Evolutionary conservation across 1,140 invertebrate species (phyloP).

Genomic region (Lethocerus indicus): DNA sequence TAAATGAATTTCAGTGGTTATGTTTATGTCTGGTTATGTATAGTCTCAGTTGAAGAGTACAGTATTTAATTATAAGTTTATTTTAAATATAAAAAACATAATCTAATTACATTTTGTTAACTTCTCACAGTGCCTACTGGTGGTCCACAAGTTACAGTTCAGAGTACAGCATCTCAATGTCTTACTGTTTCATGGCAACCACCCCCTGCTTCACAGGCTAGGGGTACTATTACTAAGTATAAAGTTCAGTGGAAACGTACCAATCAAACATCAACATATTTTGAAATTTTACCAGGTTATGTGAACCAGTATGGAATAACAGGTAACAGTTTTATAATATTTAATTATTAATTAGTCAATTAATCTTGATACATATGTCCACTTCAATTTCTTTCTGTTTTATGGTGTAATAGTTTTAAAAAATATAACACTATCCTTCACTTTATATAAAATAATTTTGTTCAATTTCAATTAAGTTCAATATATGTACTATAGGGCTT

Average conservation of each 20-base stretch:
- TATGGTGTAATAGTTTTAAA: neutral
- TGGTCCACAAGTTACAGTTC: slow-evolving; percentile 32
- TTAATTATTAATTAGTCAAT: neutral
- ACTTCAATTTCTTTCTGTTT: neutral
- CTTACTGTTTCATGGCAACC: slow-evolving; percentile 39
- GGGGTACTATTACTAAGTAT: slow-evolving; percentile 37
- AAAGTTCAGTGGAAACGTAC: slow-evolving; percentile 40
- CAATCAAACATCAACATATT: slow-evolving; percentile 27
- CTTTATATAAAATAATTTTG: neutral
- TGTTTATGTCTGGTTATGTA: neutral
- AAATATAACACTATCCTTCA: neutral
- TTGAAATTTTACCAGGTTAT: slow-evolving; percentile 26
- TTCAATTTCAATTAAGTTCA: neutral
- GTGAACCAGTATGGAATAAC: slow-evolving; percentile 29
- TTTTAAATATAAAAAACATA: neutral
- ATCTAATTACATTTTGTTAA: slow-evolving; percentile 5
- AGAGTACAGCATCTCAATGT: slow-evolving; percentile 31
- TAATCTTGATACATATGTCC: neutral
- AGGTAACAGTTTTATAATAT: slow-evolving; percentile 24
- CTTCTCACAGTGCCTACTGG: slow-evolving; percentile 33
- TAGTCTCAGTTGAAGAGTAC: neutral
- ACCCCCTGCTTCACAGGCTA: slow-evolving; percentile 32
- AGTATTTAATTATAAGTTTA: neutral
- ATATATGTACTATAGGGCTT: slow-evolving; percentile 25
- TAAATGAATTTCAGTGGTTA: slow-evolving; percentile 1